phyloP scores from a whole-genome alignment of 2,888 invertebrate species.

The Cheilosia vernalis region DNA sequence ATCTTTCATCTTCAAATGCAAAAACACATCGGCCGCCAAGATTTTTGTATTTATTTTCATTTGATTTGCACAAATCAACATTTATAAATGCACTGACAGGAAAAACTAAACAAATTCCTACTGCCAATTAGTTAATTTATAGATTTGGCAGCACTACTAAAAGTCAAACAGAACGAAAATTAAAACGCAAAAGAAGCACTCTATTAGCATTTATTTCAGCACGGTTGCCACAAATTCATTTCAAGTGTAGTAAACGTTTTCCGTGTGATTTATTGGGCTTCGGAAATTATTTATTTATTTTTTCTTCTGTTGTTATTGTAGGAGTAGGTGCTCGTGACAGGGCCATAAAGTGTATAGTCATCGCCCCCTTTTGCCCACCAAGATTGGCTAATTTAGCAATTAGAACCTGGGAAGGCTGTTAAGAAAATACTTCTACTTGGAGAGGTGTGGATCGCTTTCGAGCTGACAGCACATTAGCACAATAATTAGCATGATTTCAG shows the following conservation, averaged over 20 bases:
- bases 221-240: constrained; percentile 53
- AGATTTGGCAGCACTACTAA: constrained; percentile 55
- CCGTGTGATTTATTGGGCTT: constrained; percentile 60
- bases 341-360: constrained; percentile 32
- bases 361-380: not conserved
- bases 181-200: constrained; percentile 7
- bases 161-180: constrained; percentile 34
- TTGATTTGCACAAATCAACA: constrained; percentile 54
- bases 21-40: not conserved
- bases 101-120: constrained; percentile 60
- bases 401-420: constrained; percentile 51
- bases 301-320: not conserved
- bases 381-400: constrained; percentile 54
- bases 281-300: constrained; percentile 45
- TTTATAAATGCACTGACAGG: constrained; percentile 38
- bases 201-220: constrained; percentile 49
- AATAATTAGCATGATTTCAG: constrained; percentile 24
- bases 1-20: constrained; percentile 37
- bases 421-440: not conserved
- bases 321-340: constrained; percentile 55
- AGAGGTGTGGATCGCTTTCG: constrained; percentile 43
- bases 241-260: constrained; percentile 49
- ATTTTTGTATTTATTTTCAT: constrained; percentile 42
- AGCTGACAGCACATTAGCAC: constrained; percentile 35
- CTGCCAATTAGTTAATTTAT: constrained; percentile 65